These are phyloP conservation scores for Holotrichia oblita DNA, from an alignment of 1,140 invertebrate species.

Conservation along the genomic window DNA sequence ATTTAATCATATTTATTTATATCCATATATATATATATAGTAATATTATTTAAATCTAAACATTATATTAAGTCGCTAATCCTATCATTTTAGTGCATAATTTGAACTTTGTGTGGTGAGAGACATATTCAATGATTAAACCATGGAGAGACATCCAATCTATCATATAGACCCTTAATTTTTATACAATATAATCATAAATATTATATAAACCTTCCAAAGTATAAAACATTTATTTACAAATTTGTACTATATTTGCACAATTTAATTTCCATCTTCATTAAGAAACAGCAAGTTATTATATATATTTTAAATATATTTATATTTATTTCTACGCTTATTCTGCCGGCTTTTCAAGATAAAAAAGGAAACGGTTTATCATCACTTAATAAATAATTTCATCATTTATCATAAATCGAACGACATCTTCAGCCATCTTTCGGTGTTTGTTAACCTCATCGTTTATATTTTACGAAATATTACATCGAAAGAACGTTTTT, in stretches of 20 bases:
- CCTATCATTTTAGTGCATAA: conserved; percentile 28
- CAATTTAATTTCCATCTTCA: background rate
- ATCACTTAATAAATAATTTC: background rate
- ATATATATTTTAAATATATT: background rate
- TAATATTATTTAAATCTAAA: conserved; percentile 19
- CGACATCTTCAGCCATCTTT: background rate
- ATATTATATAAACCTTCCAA: conserved; percentile 32
- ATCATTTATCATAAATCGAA: background rate
- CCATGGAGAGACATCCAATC: conserved; percentile 30
- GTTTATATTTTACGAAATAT: conserved; percentile 32
- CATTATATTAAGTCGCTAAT: background rate
- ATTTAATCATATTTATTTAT: background rate
- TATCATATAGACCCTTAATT: background rate
- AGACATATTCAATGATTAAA: conserved; percentile 36
- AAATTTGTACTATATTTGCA: conserved; percentile 33
- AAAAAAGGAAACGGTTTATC: conserved; percentile 12
- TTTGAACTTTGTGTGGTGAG: conserved; percentile 36
- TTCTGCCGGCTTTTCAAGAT: too few relatives aligned
- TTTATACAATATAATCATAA: conserved; percentile 15
- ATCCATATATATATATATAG: conserved; percentile 12
- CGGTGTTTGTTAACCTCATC: conserved; percentile 17
- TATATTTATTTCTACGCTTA: too few relatives aligned
- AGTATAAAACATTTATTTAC: conserved; percentile 32
- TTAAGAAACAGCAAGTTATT: conserved; percentile 20
- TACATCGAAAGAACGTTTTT: conserved; percentile 30